Base-by-base conservation (phyloP, 1,140 invertebrate species). In the Saxidomus purpurata region DNA sequence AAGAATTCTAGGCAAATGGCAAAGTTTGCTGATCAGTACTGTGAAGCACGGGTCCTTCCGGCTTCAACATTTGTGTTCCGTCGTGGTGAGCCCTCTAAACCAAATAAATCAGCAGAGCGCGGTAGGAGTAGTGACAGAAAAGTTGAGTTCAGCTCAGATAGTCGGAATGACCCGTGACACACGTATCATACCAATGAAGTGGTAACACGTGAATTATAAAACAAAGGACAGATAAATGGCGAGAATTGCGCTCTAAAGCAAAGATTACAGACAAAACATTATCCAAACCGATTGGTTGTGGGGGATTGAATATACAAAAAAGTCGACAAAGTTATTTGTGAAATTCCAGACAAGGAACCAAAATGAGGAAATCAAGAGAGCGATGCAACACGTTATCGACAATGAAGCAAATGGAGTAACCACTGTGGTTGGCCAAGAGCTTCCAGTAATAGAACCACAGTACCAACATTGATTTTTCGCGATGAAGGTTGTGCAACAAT, bases 261-360 rank as follows among this genome's bases (percentile, higher is more conserved):
- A 38, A 59, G n/a, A 61, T 90, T 8, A 90, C 89, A 28, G 89
- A 82, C 17, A 90, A 82, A 34, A 85, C 71, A 8, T 79, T 90
- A 9, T 71, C 28, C 40, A 31, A 43, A 13, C 77, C 77, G 4
- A 40, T 89, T 28, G 87, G 87, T 1, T 81, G 38, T 22, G 79
- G 59, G 3, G 36, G 34, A 19, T 31, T 89, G 0, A 74, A 47
- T 38, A 6, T 11, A 47, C 61, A 84, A 67, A n/a, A 49, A 17
- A 38, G 47, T 15, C 82, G 40, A 81, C 13, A 69, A 71, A 52
- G 43, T 82, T 8, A 63, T 69, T 19, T 52, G 40, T 61, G 61
- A 34, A 36, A 47, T 82, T 55, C 49, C 67, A 19, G 49, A 52
- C 22, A 74, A 38, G 25, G 81, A 71, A 34, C 74, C n/a, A n/a